Conservation (phyloP, 1,140 invertebrate genomes). For the Diabrotica undecimpunctata region DNA sequence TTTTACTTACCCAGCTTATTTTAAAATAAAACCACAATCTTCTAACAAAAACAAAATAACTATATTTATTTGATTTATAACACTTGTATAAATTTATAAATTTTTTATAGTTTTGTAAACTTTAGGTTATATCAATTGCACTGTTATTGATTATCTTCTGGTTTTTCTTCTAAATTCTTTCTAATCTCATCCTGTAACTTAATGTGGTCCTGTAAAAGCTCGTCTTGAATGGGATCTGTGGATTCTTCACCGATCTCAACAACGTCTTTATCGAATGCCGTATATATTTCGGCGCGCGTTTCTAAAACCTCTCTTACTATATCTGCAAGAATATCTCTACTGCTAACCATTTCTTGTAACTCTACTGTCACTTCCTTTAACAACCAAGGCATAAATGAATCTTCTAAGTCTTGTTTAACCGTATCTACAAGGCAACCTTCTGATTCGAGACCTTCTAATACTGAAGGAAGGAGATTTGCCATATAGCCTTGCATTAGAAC, state of each 20-base stretch:
- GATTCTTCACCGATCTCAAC: conserved; percentile 32
- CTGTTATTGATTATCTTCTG: background rate
- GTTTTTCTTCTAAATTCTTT: conserved; percentile 7
- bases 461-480: conserved; percentile 74
- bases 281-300: conserved; percentile 61
- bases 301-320: conserved; percentile 73
- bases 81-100: too few species aligned
- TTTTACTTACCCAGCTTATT: too few species aligned
- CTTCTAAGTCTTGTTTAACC: conserved; percentile 68
- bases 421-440: conserved; percentile 72
- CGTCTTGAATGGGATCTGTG: conserved; percentile 39
- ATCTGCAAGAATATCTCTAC: conserved; percentile 69
- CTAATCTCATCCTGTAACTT: conserved; percentile 42
- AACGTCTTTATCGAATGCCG: conserved; percentile 48
- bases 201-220: conserved; percentile 38
- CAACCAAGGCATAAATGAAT: conserved; percentile 84
- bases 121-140: too few species aligned
- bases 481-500: conserved; percentile 80
- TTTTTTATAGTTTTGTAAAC: too few species aligned
- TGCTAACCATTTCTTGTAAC: conserved; percentile 73
- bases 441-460: conserved; percentile 73
- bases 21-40: too few species aligned
- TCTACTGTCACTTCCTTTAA: conserved; percentile 76
- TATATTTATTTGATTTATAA: conserved; percentile 14
- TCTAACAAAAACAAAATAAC: background rate